phyloP scores from a whole-genome alignment of 2,888 invertebrate genomes.

The Cephus sareptanus region DNA sequence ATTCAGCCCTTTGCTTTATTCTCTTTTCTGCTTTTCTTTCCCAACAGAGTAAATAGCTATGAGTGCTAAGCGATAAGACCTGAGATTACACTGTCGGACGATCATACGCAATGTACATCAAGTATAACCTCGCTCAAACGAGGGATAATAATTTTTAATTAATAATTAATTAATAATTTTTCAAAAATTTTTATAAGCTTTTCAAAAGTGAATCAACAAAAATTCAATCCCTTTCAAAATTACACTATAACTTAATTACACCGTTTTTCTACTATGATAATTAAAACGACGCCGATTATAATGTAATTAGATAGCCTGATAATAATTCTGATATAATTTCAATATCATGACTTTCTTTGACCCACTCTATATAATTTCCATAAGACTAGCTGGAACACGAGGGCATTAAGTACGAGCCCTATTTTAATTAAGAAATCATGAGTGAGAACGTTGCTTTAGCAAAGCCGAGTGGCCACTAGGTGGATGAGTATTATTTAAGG shows the following conservation, averaged over 20 bases:
- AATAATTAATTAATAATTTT: too few species aligned
- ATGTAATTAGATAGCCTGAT: neutral
- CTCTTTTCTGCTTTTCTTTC: neutral
- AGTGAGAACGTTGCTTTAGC: neutral
- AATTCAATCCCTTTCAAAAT: too few species aligned
- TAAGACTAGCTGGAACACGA: neutral
- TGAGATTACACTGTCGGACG: neutral
- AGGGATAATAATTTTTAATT: neutral
- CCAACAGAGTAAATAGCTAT: neutral
- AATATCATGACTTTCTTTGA: neutral
- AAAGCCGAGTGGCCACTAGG: neutral
- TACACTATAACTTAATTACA: neutral
- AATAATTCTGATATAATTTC: neutral
- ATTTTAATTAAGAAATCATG: neutral
- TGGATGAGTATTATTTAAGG: neutral
- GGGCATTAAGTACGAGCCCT: neutral
- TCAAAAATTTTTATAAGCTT: neutral
- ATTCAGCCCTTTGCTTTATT: conserved; percentile 21
- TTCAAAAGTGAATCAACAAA: too few species aligned
- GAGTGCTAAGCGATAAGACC: neutral
- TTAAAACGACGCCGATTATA: neutral
- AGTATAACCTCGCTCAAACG: neutral
- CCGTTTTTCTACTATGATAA: neutral
- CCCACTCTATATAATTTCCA: neutral
- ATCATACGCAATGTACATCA: neutral